phyloP scores from a whole-genome alignment of 2,888 invertebrate species.

The Petrolisthes cinctipes region DNA sequence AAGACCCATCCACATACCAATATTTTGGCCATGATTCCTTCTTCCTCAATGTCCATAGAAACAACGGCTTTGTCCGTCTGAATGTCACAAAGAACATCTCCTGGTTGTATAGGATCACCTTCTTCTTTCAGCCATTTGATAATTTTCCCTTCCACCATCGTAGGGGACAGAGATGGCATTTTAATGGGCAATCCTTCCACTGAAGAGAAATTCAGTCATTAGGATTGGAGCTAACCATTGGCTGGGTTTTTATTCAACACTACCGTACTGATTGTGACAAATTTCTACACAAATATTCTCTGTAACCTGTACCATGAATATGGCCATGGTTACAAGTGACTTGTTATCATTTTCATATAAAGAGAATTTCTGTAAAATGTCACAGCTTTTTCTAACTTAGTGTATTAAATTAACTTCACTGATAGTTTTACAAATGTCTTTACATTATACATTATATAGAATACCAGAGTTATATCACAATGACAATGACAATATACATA shows the following conservation, averaged over 20 bases:
- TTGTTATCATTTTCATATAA: too few species aligned
- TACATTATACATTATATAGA: too few species aligned
- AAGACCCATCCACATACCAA: conserved; percentile 69
- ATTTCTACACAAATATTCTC: background rate
- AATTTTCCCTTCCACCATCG: conserved; percentile 76
- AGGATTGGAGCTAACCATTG: background rate
- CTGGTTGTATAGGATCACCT: conserved; percentile 74
- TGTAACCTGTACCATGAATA: background rate
- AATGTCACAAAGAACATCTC: conserved; percentile 77
- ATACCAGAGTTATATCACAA: too few species aligned
- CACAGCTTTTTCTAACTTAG: too few species aligned
- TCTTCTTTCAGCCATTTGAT: conserved; percentile 75
- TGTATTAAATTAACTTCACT: too few species aligned
- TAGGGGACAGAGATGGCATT: conserved; percentile 77
- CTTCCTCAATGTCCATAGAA: conserved; percentile 76
- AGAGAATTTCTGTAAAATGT: too few species aligned
- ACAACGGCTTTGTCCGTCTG: conserved; percentile 78
- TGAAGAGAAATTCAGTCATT: conserved; percentile 14
- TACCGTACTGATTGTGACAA: background rate
- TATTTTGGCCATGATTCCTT: conserved; percentile 76
- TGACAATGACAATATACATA: too few species aligned
- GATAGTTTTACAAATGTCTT: too few species aligned
- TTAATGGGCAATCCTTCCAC: conserved; percentile 67
- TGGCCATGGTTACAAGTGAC: background rate
- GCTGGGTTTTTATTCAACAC: background rate